Percentiles rank a stretch among this genome's conserved stretches.
These are phyloP conservation scores for Thalassophryne amazonica DNA, from an alignment of 2,797 vertebrate species.

Conservation along the genomic window DNA sequence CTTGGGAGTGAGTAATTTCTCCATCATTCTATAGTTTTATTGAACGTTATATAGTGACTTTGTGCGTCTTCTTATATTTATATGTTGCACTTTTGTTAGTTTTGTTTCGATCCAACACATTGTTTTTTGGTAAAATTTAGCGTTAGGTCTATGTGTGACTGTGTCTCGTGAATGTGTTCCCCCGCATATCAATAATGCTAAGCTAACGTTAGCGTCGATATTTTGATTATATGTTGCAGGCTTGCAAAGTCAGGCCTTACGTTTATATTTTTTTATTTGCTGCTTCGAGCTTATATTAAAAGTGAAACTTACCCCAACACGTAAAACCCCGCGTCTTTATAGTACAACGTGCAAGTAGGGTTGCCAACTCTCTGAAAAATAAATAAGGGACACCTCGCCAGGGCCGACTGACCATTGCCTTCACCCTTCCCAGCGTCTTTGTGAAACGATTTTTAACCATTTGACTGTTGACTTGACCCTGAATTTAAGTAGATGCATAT, in stretches of 20 bases:
- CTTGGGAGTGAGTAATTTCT: conserved; percentile 86
- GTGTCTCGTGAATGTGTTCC: conserved; percentile 60
- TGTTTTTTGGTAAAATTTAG: background rate
- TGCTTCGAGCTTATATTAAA: too few relatives aligned
- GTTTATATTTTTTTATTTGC: rapidly evolving
- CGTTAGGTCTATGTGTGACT: conserved; percentile 4
- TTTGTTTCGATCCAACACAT: rapidly evolving
- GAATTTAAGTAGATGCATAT: too few relatives aligned
- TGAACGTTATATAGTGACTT: background rate
- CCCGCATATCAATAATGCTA: conserved; percentile 43
- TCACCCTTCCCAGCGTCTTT: too few relatives aligned
- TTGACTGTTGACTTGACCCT: too few relatives aligned
- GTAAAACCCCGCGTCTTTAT: too few relatives aligned
- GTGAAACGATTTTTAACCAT: too few relatives aligned
- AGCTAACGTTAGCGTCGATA: conserved; percentile 26
- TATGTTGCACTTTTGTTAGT: rapidly evolving
- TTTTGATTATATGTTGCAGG: background rate
- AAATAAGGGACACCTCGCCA: too few relatives aligned
- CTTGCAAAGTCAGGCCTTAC: rapidly evolving
- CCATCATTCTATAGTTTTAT: too few relatives aligned
- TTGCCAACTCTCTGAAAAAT: too few relatives aligned
- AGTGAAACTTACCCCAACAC: too few relatives aligned
- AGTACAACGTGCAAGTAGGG: too few relatives aligned
- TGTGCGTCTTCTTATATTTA: rapidly evolving
- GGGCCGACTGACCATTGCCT: too few relatives aligned